A percentile compares a stretch with the other conserved stretches of the same genome.
phyloP scores from a whole-genome alignment of 1,140 invertebrate genomes.

The Pachyrhynchus sulphureomaculatus region DNA sequence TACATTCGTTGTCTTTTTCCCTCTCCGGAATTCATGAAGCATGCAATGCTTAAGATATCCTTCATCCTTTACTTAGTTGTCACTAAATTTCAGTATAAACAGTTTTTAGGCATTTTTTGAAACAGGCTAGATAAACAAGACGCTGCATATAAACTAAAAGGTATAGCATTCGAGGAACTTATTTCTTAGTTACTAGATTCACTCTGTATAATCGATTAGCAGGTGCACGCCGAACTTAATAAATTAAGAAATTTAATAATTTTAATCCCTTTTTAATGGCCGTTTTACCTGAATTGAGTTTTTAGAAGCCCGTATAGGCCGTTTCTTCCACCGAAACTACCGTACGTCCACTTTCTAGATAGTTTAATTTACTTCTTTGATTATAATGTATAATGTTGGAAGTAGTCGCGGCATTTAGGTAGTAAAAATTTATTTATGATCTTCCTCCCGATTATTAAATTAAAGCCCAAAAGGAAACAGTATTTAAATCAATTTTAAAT shows the following conservation, averaged over 20 bases:
- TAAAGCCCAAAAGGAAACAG: too few relatives aligned
- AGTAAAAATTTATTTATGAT: constrained; percentile 38
- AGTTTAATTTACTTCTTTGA: background rate
- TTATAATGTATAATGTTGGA: background rate
- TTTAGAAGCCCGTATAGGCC: constrained; percentile 13
- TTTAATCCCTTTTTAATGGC: constrained; percentile 30
- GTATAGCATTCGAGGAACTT: too few relatives aligned
- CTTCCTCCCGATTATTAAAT: constrained; percentile 38
- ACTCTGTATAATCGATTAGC: constrained; percentile 2
- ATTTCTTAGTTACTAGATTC: too few relatives aligned
- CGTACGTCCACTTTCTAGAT: background rate
- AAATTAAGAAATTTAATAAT: constrained; percentile 33
- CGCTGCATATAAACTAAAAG: too few relatives aligned
- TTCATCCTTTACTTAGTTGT: too few relatives aligned
- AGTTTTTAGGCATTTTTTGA: too few relatives aligned
- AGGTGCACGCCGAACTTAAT: constrained; percentile 24
- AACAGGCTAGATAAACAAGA: too few relatives aligned
- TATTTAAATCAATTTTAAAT: too few relatives aligned
- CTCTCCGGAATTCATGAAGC: too few relatives aligned
- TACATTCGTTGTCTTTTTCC: too few relatives aligned
- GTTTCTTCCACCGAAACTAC: constrained; percentile 5
- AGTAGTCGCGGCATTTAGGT: constrained; percentile 31
- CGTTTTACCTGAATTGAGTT: constrained; percentile 30
- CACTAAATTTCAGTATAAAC: too few relatives aligned
- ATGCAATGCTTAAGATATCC: too few relatives aligned